Base-by-base conservation (phyloP, 2,888 invertebrate species). In the Magallana nippona region DNA sequence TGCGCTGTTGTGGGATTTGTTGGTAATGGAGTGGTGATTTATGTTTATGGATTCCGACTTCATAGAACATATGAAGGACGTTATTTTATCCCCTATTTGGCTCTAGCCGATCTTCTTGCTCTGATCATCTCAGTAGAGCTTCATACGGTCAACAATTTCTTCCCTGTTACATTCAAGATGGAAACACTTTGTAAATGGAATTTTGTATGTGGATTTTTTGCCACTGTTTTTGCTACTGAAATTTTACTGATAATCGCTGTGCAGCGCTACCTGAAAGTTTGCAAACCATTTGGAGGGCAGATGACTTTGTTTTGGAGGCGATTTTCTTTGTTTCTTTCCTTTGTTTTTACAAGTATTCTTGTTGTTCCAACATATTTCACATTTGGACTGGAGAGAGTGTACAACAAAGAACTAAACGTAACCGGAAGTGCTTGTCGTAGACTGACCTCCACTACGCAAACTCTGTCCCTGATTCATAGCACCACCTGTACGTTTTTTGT, bases 381-480 rank as follows among this genome's bases (percentile, higher is more conserved):
- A 32, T 81, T 62, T 58, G 81, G 62, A 10, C 62, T 62, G 2
- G 81, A 60, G 27, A 10, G 27, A 19, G 81, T 62, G 10, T 55
- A 27, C 2, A 62, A 10, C 22, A 22, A 77, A 27, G 1, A 56
- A 15, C 27, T 56, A n/a, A 71, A 82, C n/a, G 27, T 82, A 0
- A 82, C 82, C 10, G 82, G 82, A 22, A 82, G 8, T 10, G 15
- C 77, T n/a, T 82, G 82, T 19, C 22, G 55, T 22, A 71, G 77
- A 3, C 56, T 82, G 8, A 55, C 82, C 44, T 10, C 32, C 22
- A 17, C 56, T 56, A 56, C 32, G 19, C 60, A n/a, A 0, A 19
- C 19, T 17, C 10, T 60, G 17, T 60, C 60, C 5, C n/a, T 60
- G n/a, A 19, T 60, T 5, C 60, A 60, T 17, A 60, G 60, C 19